Conservation (phyloP, 1,140 invertebrate species). For the Portunus trituberculatus region DNA sequence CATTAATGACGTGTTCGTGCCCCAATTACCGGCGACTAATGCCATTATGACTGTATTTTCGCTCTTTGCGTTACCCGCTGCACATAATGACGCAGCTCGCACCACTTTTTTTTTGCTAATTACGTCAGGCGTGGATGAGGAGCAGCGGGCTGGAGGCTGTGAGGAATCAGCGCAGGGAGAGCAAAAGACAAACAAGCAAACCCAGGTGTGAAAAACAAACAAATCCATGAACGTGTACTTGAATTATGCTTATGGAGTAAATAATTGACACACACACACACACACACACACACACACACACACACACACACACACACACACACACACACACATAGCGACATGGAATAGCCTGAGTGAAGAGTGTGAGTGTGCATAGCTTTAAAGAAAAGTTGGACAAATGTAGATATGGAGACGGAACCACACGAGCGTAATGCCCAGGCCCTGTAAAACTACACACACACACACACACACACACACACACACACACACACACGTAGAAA, state of each 20-base stretch:
- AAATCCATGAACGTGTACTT: neutral
- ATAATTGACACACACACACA: neutral
- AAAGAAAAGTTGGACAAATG: too few species aligned
- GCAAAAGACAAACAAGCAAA: neutral
- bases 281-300: constrained; percentile 1
- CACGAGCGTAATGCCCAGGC: too few species aligned
- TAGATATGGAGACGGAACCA: too few species aligned
- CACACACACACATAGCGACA: constrained; percentile 15
- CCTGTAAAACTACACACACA: too few species aligned
- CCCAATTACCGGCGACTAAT: constrained; percentile 39
- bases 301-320: constrained; percentile 20
- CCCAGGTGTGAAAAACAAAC: neutral
- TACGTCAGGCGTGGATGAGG: neutral
- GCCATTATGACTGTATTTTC: constrained; percentile 22
- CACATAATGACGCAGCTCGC: neutral
- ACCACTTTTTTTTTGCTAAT: neutral
- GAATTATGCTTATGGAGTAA: neutral
- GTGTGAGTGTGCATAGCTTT: too few species aligned
- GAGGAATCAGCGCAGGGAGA: neutral
- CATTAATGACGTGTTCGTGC: constrained; percentile 48
- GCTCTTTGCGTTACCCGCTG: neutral
- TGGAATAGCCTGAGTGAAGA: too few species aligned
- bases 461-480: neutral
- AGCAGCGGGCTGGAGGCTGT: neutral
- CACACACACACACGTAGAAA: neutral